These are phyloP conservation scores for Lagenorhynchus albirostris DNA, from an alignment of 2,113 vertebrate genomes.

Conservation along the genomic window DNA sequence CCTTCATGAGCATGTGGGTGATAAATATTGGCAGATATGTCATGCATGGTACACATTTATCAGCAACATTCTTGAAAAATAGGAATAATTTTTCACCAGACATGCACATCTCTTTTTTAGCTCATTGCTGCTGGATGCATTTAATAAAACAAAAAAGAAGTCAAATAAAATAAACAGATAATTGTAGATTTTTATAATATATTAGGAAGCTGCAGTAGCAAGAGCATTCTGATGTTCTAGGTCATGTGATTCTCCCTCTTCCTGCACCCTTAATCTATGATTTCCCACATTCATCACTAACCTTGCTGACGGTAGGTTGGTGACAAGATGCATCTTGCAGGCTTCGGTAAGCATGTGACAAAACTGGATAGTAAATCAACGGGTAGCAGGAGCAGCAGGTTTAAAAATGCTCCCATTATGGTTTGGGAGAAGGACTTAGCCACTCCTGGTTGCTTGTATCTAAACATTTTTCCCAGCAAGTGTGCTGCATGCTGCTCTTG, in stretches of 20 bases:
- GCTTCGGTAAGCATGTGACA: background rate
- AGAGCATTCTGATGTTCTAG: accelerated
- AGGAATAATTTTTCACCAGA: background rate
- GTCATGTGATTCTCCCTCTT: accelerated
- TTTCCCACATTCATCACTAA: accelerated
- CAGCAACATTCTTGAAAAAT: background rate
- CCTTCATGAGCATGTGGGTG: accelerated
- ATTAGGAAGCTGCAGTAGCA: background rate
- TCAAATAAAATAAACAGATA: background rate
- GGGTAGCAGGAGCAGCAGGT: background rate
- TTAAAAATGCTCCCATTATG: background rate
- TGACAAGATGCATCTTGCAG: background rate
- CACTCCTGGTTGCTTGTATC: accelerated
- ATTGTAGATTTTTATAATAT: accelerated
- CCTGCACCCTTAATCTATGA: background rate
- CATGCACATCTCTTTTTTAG: background rate
- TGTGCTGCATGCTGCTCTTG: background rate
- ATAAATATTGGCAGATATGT: background rate
- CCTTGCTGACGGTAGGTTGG: background rate
- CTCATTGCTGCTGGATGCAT: background rate
- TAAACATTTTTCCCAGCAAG: background rate
- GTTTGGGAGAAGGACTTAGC: background rate
- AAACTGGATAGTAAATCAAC: background rate
- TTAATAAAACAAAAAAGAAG: background rate
- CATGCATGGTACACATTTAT: background rate